Evolutionary conservation across 1,140 invertebrate species (phyloP), one percentile per base, ranked within the genome.

Genomic region (Cyclina sinensis): DNA sequence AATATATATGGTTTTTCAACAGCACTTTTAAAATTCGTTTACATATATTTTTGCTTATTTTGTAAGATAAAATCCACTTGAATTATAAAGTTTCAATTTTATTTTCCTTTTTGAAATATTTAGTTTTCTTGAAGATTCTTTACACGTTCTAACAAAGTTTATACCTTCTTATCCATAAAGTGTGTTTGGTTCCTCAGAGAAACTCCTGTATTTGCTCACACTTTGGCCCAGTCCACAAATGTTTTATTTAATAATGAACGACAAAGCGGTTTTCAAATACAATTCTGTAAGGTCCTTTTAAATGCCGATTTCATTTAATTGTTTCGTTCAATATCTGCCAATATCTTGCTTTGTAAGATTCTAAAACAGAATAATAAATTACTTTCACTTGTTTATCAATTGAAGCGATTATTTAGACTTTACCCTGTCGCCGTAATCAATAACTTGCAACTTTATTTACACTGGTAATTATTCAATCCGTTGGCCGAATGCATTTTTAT

Each of bases 301-400:
- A 65, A 16, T 21, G 32, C 35, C 30, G 65, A 27, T 70, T 70
- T 39, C 32, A 37, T 70, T 37, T 70, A 70, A 70, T 70, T 70
- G 32, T 39, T 39, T 30, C 32, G 65, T 35, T 70, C 65, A 70
- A 70, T 70, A 70, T 4, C 24, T 37, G 65, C 65, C 65, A 70
- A 37, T 70, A 37, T 16, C 14, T 70, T 70, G 65, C 37, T 70
- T 70, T n/a, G 24, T 27, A 27, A 37, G 35, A 37, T 2, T 35
- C 65, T 70, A 39, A 35, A 70, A 70, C 65, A n/a, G 65, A 70
- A 70, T 70, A 37, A 70, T 70, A 70, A 70, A 70, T 70, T 70
- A 70, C 65, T 35, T 70, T 37, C 65, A 39, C 65, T 70, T 70
- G 9, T 37, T 35, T 70, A 30, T 70, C 65, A 70, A 70, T 70